These are phyloP conservation scores for Erebia ligea DNA, from an alignment of 2,888 invertebrate genomes.

Conservation along the genomic window DNA sequence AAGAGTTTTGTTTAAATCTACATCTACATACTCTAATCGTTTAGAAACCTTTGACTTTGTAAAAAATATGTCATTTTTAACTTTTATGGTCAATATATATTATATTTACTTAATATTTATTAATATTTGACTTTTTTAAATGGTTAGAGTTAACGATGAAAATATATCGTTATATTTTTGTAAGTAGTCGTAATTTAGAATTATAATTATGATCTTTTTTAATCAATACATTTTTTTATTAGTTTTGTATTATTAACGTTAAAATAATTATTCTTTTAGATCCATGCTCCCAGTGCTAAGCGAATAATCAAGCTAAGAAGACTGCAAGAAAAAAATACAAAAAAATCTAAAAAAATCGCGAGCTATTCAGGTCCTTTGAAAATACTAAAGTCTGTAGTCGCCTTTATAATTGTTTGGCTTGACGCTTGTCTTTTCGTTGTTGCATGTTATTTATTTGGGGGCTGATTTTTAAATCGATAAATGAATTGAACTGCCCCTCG, in stretches of 20 bases:
- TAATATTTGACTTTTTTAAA: neutral
- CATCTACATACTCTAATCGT: neutral
- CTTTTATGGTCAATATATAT: neutral
- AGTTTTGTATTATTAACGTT: conserved; percentile 31
- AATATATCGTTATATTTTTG: neutral
- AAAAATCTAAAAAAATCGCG: conserved; percentile 53
- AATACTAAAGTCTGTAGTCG: conserved; percentile 67
- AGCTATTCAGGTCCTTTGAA: conserved; percentile 72
- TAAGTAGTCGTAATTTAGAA: neutral
- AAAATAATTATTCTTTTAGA: conserved; percentile 78
- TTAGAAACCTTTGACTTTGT: neutral
- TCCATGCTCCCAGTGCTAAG: conserved; percentile 92
- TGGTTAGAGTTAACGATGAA: neutral
- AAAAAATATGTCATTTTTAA: too few species aligned
- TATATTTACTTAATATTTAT: neutral
- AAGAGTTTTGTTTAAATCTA: neutral
- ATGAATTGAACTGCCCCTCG: neutral
- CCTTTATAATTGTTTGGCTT: conserved; percentile 43
- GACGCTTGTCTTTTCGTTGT: conserved; percentile 27
- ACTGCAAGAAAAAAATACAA: conserved; percentile 73
- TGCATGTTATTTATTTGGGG: conserved; percentile 30
- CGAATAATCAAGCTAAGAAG: conserved; percentile 86
- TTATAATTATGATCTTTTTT: neutral
- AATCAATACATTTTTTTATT: conserved; percentile 11
- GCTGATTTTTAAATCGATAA: neutral